These are phyloP conservation scores for Podarcis muralis DNA, from an alignment of 2,113 vertebrate species.

Conservation along the genomic window DNA sequence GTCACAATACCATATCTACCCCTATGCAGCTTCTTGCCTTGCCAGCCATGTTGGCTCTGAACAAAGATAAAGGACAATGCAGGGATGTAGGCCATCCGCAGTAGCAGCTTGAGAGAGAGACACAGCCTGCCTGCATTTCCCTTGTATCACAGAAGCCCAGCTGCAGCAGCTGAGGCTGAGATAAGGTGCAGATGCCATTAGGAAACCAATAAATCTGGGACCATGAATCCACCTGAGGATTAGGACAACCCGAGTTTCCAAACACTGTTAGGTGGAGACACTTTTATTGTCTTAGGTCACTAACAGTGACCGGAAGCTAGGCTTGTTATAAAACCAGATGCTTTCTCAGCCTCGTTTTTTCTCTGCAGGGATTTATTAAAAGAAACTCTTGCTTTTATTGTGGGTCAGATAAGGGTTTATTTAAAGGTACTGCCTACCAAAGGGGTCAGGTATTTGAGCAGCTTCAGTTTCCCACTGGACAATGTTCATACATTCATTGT, in stretches of 20 bases:
- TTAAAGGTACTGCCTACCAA: slow-evolving; percentile 9
- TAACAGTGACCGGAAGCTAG: fast-evolving
- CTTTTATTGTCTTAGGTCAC: fast-evolving
- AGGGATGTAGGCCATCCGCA: not conserved
- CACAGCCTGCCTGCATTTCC: not conserved
- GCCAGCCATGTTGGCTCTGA: not conserved
- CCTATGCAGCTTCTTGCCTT: not conserved
- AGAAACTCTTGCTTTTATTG: not conserved
- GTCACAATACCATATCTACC: not conserved
- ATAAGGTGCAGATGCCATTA: not conserved
- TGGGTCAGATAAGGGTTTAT: slow-evolving; percentile 15
- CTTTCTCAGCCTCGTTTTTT: not conserved
- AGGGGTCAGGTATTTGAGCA: slow-evolving; percentile 4
- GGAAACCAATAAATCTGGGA: not conserved
- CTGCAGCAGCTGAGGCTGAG: not conserved
- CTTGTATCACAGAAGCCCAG: not conserved
- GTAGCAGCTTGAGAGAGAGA: not conserved
- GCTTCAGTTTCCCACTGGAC: not conserved
- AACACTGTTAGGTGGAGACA: fast-evolving
- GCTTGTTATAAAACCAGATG: not conserved
- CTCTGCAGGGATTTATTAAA: slow-evolving; percentile 20
- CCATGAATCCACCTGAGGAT: not conserved
- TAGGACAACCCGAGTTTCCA: not conserved
- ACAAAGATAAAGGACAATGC: not conserved
- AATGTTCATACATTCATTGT: too few relatives aligned